Base-by-base conservation (phyloP, 2,888 invertebrate genomes). In the Nomada flava region DNA sequence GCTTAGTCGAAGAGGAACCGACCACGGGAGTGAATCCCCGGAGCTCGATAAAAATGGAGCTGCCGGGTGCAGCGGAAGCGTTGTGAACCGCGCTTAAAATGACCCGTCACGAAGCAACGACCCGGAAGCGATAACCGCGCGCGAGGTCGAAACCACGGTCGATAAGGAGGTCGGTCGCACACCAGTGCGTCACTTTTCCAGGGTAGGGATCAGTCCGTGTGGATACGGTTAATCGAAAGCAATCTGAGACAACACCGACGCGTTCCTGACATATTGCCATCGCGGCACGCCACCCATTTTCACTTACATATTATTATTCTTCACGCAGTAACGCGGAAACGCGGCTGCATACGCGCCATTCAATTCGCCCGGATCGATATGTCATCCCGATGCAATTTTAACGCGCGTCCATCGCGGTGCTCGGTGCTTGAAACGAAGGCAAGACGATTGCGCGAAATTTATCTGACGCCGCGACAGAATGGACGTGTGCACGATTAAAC, bases 141-240 rank as follows among this genome's bases (percentile, higher is more conserved):
- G 86, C 84, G 85, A 88, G 90, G 90, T 89, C 88, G 91, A 91
- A 90, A 87, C 87, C 83, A 77, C 86, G 90, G 87, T 91, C 91
- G 91, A 91, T 92, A 91, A 92, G 86, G 88, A 90, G 90, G 88
- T 88, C 88, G 90, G 86, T 82, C 88, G 86, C 86, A 87, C 83
- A 84, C 83, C 69, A 77, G 60, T 79, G 36, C 70, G 80, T 70
- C 75, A 29, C 69, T 76, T 82, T 76, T 82, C 69, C 84, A 77
- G 79, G 82, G 69, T 83, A 26, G 76, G 72, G 78, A 78, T 76
- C 53, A 29, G 76, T 85, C 70, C 71, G 71, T 83, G 79, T 86
- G 76, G 67, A 82, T 74, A 70, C 60, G 62, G 74, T 79, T 79
- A 79, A 79, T 79, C 83, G 77, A 77, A 84, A 81, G 77, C 84